These are phyloP conservation scores for Drosophila anceps DNA, from an alignment of 2,888 invertebrate species.

Conservation along the genomic window DNA sequence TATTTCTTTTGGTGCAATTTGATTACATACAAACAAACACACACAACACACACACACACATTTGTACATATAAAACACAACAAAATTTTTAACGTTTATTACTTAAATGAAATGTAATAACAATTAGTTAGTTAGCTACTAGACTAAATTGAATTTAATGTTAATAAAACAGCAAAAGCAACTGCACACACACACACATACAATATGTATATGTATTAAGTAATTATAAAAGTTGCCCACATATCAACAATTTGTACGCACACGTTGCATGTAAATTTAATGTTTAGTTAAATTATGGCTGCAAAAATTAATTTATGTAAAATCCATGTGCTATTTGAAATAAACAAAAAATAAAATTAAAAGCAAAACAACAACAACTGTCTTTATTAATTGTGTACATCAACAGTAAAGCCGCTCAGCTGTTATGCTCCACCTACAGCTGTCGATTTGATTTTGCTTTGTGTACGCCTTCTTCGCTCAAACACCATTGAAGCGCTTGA, in stretches of 20 bases:
- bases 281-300: constrained; percentile 69
- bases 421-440: constrained; percentile 54
- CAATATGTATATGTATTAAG: constrained; percentile 27
- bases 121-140: constrained; percentile 62
- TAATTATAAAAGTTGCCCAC: constrained; percentile 30
- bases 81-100: constrained; percentile 69
- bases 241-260: constrained; percentile 47
- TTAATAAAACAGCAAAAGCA: constrained; percentile 39
- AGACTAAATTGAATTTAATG: constrained; percentile 60
- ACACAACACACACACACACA: constrained; percentile 25
- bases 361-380: constrained; percentile 23
- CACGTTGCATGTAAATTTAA: constrained; percentile 45
- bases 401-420: constrained; percentile 9
- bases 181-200: constrained; percentile 32
- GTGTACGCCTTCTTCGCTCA: constrained; percentile 53
- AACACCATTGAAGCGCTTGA: constrained; percentile 51
- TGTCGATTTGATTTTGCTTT: constrained; percentile 50
- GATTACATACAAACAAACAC: constrained; percentile 39
- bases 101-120: constrained; percentile 69
- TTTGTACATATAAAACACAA: constrained; percentile 60
- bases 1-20: constrained; percentile 51
- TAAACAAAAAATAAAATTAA: constrained; percentile 51
- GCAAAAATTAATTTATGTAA: constrained; percentile 72
- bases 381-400: constrained; percentile 4
- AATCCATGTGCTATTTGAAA: constrained; percentile 73